Percentiles rank a stretch among this genome's conserved stretches.
These are phyloP conservation scores for Rhineura floridana DNA, from an alignment of 2,113 vertebrate species.

Conservation along the genomic window DNA sequence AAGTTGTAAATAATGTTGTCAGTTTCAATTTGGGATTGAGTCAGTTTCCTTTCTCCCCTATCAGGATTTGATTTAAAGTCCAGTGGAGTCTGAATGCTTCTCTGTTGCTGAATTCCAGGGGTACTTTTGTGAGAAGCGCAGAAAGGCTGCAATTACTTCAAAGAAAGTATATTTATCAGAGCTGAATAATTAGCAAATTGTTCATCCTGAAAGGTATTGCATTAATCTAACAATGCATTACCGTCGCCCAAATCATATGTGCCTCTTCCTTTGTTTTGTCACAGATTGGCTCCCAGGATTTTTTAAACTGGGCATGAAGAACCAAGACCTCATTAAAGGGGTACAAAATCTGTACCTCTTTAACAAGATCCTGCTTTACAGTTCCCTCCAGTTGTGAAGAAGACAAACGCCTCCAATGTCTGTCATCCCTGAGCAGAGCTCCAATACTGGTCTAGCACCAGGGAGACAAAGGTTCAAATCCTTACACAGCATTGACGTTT, in stretches of 20 bases:
- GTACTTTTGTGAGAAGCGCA: not conserved
- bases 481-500: too few relatives aligned
- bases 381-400: not conserved
- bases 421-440: not conserved
- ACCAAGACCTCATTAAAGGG: too few relatives aligned
- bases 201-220: not conserved
- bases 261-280: not conserved
- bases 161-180: not conserved
- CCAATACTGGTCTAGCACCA: not conserved
- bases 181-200: not conserved
- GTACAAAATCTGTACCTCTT: too few relatives aligned
- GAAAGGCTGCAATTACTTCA: not conserved
- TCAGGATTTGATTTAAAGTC: constrained; percentile 13
- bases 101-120: not conserved
- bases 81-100: not conserved
- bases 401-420: not conserved
- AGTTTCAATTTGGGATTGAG: constrained; percentile 3
- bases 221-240: too few relatives aligned
- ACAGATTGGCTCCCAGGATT: not conserved
- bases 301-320: not conserved
- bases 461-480: too few relatives aligned
- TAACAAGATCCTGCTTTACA: too few relatives aligned
- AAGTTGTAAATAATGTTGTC: constrained; percentile 20
- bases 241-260: not conserved
- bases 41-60: not conserved